These are phyloP conservation scores for Chaetops frenatus DNA, from an alignment of 2,113 vertebrate species.

Conservation along the genomic window DNA sequence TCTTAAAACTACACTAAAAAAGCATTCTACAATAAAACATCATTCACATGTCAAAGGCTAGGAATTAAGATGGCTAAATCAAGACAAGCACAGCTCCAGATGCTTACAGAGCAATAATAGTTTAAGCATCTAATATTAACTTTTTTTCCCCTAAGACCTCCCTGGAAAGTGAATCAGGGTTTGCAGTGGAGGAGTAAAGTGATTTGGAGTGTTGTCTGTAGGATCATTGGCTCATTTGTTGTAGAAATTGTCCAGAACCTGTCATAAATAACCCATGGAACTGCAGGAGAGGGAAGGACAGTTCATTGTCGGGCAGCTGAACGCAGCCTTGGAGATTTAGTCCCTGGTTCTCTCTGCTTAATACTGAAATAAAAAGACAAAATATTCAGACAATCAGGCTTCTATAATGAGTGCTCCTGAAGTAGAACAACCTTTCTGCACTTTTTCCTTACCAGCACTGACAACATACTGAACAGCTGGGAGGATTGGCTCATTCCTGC, in stretches of 20 bases:
- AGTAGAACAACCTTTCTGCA: neutral
- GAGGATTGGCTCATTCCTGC: neutral
- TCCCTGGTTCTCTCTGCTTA: neutral
- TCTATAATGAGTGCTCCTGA: neutral
- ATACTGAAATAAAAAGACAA: neutral
- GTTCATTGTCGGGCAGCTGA: neutral
- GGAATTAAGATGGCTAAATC: neutral
- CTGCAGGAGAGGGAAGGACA: neutral
- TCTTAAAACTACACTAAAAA: neutral
- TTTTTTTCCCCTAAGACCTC: neutral
- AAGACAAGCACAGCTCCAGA: neutral
- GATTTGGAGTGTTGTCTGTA: neutral
- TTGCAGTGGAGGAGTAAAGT: neutral
- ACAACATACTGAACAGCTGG: neutral
- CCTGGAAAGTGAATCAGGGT: neutral
- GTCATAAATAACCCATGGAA: neutral
- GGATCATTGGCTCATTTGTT: neutral
- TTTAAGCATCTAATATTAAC: neutral
- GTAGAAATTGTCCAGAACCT: neutral
- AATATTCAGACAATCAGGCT: neutral
- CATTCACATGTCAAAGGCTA: neutral
- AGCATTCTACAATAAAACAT: neutral
- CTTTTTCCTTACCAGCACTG: neutral
- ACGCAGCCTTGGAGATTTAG: neutral
- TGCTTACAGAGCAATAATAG: neutral